These are phyloP conservation scores for Capromys pilorides DNA, from an alignment of 2,797 vertebrate genomes.

Conservation along the genomic window DNA sequence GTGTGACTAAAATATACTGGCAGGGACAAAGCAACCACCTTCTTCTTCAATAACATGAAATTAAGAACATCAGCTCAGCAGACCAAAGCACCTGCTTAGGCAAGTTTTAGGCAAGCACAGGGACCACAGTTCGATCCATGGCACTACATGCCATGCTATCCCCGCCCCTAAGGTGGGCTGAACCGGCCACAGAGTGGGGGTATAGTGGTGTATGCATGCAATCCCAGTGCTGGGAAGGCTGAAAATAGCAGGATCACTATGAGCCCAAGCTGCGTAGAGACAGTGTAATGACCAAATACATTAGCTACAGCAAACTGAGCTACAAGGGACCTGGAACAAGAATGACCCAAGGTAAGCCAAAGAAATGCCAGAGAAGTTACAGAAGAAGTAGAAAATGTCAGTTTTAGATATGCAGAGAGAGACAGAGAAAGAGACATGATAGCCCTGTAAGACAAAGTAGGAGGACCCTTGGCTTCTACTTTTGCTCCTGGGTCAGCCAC, in stretches of 20 bases:
- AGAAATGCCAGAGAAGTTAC: neutral
- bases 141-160: too few species aligned
- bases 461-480: neutral
- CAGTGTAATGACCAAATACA: too few species aligned
- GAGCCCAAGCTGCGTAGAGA: too few species aligned
- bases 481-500: neutral
- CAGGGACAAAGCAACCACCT: neutral
- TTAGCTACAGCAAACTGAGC: neutral
- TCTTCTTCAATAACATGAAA: neutral
- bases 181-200: too few species aligned
- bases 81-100: too few species aligned
- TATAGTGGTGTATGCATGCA: too few species aligned
- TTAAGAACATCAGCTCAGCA: neutral
- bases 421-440: neutral
- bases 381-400: neutral
- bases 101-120: too few species aligned
- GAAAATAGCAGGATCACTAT: too few species aligned
- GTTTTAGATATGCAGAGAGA: neutral
- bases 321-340: neutral
- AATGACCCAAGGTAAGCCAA: neutral
- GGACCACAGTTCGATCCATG: too few species aligned
- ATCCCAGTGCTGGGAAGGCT: too few species aligned
- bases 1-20: neutral
- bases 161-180: too few species aligned
- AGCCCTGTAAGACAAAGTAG: neutral